Base-by-base conservation (phyloP, 2,797 vertebrate genomes). In the Florisuga fusca region DNA sequence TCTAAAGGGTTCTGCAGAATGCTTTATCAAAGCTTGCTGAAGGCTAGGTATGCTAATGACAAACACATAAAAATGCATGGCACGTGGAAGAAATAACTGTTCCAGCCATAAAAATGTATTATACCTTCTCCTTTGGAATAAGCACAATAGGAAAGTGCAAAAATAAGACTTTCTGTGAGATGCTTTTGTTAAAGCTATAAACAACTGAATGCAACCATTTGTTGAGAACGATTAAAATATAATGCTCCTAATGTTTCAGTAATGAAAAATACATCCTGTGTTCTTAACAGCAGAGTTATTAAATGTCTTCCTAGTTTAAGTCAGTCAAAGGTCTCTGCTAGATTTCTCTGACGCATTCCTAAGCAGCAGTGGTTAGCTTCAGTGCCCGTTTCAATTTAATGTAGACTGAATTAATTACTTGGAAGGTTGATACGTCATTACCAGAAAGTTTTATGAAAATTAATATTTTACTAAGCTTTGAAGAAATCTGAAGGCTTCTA, bases 161-260 rank as follows among this genome's bases (percentile, higher is more conserved):
- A 89, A 68, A n/a, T 25, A 11, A 22, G 41, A 12, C 63, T 88
- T 91, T 69, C 38, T 86, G 33, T n/a, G 41, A 69, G 38, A 41
- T 61, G 67, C 53, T 79, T 89, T 94, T 89, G 72, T 38, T 87
- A 78, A 92, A 95, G 64, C 75, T 46, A 9, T 87, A 74, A 90
- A 68, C 68, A 77, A 72, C 46, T 64, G 71, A 89, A 89, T 68
- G 93, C 92, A 89, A 80, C 38, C 38, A 85, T 54, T 78, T n/a
- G 3, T 90, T 92, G 68, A 23, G 12, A 91, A 71, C 4, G 6
- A 93, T 91, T 90, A 81, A 96, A 92, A 71, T 72, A 64, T 61
- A 93, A 55, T 74, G 36, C 34, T 95, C 26, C 84, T 95, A 75
- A 95, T 93, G 76, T 92, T 94, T 89, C 64, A 80, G 61, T 93